These are phyloP conservation scores for Pseudopleuronectes americanus DNA, from an alignment of 2,797 vertebrate genomes.

Conservation along the genomic window DNA sequence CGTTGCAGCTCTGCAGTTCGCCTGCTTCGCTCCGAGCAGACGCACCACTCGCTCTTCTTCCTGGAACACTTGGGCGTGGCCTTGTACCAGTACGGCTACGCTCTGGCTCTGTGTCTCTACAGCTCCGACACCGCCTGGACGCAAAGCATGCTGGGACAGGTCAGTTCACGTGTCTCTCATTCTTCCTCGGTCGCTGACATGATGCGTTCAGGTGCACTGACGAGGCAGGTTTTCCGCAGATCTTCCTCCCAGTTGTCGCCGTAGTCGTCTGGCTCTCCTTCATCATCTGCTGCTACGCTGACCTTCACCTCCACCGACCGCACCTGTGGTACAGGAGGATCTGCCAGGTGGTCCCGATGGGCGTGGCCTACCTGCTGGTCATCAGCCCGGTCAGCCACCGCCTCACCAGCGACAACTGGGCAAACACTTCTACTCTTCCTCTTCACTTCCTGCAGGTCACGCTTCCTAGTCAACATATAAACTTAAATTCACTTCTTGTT, in stretches of 20 bases:
- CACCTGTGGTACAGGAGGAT: constrained; percentile 88
- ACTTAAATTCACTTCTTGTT: neutral
- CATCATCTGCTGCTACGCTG: constrained; percentile 87
- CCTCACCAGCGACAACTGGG: constrained; percentile 82
- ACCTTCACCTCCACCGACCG: constrained; percentile 84
- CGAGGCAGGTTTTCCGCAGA: constrained; percentile 17
- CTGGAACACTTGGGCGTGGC: constrained; percentile 89
- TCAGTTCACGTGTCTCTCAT: neutral
- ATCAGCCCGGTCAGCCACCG: constrained; percentile 89
- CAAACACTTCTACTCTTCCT: constrained; percentile 76
- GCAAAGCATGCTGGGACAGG: constrained; percentile 82
- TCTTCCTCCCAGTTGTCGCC: constrained; percentile 88
- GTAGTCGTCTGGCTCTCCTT: constrained; percentile 90
- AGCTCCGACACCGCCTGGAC: constrained; percentile 88
- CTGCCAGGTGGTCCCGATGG: constrained; percentile 86
- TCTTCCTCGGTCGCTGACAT: neutral
- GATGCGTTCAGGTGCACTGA: neutral
- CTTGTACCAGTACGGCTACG: constrained; percentile 89
- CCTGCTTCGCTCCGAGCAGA: constrained; percentile 89
- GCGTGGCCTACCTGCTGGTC: constrained; percentile 87
- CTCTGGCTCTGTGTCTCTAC: constrained; percentile 90
- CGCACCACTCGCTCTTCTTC: constrained; percentile 89
- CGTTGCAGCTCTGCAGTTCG: constrained; percentile 86
- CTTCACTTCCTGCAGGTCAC: constrained; percentile 88
- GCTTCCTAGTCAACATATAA: too few relatives aligned